Conservation (phyloP, 2,888 invertebrate genomes). For the Nematopogon swammerdamellus region DNA sequence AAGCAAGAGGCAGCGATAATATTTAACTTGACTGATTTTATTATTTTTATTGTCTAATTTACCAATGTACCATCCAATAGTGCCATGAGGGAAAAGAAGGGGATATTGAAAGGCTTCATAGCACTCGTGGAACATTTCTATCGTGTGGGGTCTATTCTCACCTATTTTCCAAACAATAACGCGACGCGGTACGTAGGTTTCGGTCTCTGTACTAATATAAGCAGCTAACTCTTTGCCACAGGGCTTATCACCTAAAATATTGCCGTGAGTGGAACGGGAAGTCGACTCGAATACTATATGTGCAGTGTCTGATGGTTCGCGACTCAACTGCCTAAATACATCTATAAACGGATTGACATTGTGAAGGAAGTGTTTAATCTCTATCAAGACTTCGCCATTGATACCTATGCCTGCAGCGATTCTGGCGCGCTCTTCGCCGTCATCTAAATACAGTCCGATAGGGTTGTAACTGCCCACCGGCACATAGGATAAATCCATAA, state of each 20-base stretch:
- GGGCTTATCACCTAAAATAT: slow-evolving; percentile 7
- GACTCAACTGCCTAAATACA: too few relatives aligned
- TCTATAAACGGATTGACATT: too few relatives aligned
- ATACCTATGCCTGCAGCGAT: too few relatives aligned
- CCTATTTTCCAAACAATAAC: slow-evolving; percentile 10
- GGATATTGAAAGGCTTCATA: slow-evolving; percentile 7
- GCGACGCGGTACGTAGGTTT: slow-evolving; percentile 3
- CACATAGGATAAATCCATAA: too few relatives aligned
- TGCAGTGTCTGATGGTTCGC: too few relatives aligned
- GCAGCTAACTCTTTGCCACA: slow-evolving; percentile 6
- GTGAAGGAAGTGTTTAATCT: too few relatives aligned
- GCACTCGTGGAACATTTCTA: slow-evolving; percentile 6
- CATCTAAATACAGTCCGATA: too few relatives aligned
- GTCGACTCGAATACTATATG: too few relatives aligned
- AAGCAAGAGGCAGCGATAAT: slow-evolving; percentile 5
- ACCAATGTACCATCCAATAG: slow-evolving; percentile 4
- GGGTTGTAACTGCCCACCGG: too few relatives aligned
- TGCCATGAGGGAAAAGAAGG: slow-evolving; percentile 3
- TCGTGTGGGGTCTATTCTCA: slow-evolving; percentile 3
- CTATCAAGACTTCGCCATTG: too few relatives aligned
- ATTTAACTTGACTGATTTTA: slow-evolving; percentile 5
- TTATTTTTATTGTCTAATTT: slow-evolving; percentile 2
- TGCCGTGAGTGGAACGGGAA: slow-evolving; percentile 8
- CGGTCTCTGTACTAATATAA: slow-evolving; percentile 7
- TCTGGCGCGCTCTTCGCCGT: too few relatives aligned